phyloP scores from a whole-genome alignment of 2,888 invertebrate genomes.

The Cheiracanthium punctorium region DNA sequence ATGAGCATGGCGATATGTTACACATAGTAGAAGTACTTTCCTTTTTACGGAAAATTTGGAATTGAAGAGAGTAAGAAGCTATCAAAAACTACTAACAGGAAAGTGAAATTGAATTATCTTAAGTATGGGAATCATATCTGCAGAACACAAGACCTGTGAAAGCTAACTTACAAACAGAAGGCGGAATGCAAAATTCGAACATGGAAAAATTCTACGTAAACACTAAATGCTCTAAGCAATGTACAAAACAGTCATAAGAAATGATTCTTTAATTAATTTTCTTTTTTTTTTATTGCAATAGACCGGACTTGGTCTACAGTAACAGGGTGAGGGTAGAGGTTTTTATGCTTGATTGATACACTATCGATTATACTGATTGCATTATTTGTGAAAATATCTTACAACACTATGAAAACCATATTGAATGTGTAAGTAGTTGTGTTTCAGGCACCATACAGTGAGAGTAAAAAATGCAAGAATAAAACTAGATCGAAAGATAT shows the following conservation, averaged over 20 bases:
- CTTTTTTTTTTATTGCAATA: background rate
- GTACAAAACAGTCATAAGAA: constrained; percentile 5
- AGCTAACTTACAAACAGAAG: constrained; percentile 55
- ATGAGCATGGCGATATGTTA: constrained; percentile 54
- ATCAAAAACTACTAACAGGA: constrained; percentile 49
- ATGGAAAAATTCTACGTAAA: constrained; percentile 18
- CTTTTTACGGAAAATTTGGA: constrained; percentile 50
- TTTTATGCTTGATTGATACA: background rate
- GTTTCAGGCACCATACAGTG: background rate
- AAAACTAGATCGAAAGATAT: background rate
- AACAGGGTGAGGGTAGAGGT: background rate
- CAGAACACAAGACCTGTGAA: constrained; percentile 17
- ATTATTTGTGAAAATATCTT: background rate
- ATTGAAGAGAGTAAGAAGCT: constrained; percentile 43
- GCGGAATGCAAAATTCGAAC: constrained; percentile 28
- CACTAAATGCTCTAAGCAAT: constrained; percentile 64
- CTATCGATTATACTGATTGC: background rate
- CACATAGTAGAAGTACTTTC: constrained; percentile 40
- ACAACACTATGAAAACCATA: background rate
- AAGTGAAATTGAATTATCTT: constrained; percentile 34
- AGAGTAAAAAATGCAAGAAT: background rate
- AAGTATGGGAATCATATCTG: constrained; percentile 14
- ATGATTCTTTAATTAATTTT: background rate
- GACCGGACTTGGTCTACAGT: background rate
- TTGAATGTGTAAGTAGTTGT: background rate